Conservation (phyloP, 2,113 vertebrate species). For the Podiceps cristatus region DNA sequence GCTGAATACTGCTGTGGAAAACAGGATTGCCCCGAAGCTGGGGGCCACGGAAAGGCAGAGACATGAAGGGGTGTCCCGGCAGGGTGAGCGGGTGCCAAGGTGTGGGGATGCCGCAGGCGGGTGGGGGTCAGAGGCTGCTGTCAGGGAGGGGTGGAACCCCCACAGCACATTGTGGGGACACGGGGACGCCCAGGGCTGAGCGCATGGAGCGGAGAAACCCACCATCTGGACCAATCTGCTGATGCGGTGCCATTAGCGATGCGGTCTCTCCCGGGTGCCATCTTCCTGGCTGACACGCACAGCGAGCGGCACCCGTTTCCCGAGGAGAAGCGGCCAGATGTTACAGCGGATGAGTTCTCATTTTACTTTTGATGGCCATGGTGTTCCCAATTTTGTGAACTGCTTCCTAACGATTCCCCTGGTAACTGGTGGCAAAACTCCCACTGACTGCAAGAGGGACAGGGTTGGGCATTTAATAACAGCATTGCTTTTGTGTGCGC, state of each 20-base stretch:
- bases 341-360: background rate
- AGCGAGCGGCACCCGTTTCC: background rate
- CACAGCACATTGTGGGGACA: accelerated
- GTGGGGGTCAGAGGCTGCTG: background rate
- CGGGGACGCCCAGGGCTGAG: background rate
- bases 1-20: background rate
- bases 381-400: background rate
- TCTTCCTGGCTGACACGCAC: background rate
- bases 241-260: accelerated
- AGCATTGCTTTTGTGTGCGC: accelerated
- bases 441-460: background rate
- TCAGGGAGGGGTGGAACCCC: background rate
- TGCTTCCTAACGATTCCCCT: background rate
- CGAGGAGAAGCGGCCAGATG: background rate
- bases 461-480: background rate
- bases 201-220: accelerated
- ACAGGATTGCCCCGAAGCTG: background rate
- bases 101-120: accelerated
- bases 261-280: background rate
- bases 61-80: accelerated
- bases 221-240: background rate
- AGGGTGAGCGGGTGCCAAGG: background rate
- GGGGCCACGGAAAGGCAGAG: background rate
- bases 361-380: background rate
- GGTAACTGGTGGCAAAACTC: background rate